A percentile compares a stretch with the other conserved stretches of the same genome.
Evolutionary conservation across 2,797 vertebrate species (phyloP).

Genomic region (Myotis planiceps): DNA sequence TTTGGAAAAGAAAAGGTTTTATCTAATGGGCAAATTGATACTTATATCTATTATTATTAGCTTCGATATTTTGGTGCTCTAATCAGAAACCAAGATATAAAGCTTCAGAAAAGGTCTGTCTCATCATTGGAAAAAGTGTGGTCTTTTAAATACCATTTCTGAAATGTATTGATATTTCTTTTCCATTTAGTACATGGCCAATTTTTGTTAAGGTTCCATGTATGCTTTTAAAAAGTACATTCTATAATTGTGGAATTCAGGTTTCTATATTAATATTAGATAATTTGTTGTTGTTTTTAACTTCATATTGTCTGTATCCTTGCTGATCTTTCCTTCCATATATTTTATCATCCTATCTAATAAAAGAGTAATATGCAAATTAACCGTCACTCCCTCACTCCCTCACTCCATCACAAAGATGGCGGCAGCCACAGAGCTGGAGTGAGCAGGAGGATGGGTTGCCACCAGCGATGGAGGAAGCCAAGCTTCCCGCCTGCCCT

Average conservation of each 20-base stretch:
- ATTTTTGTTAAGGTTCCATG: background rate
- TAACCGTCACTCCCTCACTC: too few species aligned
- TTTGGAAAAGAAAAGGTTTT: background rate
- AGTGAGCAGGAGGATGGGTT: too few species aligned
- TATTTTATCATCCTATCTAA: background rate
- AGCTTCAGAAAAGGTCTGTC: background rate
- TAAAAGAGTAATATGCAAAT: too few species aligned
- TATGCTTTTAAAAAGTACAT: background rate
- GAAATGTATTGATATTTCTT: background rate
- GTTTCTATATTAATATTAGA: background rate
- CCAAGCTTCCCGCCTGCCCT: too few species aligned
- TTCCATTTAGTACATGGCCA: background rate
- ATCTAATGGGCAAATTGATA: background rate
- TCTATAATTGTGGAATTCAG: background rate
- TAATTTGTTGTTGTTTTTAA: background rate
- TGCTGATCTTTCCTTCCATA: background rate
- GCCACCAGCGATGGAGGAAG: too few species aligned
- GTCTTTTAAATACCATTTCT: background rate
- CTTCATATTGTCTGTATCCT: background rate
- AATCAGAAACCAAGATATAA: conserved; percentile 30
- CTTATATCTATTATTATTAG: background rate
- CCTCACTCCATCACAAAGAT: too few species aligned
- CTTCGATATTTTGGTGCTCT: conserved; percentile 23
- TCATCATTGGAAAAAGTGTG: background rate
- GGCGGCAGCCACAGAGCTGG: too few species aligned